These are phyloP conservation scores for Gorsachius goisagi DNA, from an alignment of 2,113 vertebrate species.

Conservation along the genomic window DNA sequence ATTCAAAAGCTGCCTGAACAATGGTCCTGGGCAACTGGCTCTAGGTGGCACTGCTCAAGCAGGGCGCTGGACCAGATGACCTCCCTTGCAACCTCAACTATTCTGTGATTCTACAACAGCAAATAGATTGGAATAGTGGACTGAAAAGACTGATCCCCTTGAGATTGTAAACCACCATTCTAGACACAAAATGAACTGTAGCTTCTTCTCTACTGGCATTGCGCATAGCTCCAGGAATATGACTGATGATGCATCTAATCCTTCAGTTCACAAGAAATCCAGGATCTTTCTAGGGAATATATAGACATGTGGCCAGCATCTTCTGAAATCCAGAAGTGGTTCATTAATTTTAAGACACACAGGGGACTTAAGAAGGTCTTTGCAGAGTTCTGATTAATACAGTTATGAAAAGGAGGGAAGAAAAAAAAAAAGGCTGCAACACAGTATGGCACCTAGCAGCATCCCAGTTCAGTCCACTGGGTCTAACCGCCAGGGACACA, in stretches of 20 bases:
- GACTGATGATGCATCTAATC: background rate
- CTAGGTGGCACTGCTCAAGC: background rate
- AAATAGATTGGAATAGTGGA: background rate
- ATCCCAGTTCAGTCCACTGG: background rate
- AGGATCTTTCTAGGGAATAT: background rate
- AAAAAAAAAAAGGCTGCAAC: background rate
- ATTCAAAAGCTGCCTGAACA: background rate
- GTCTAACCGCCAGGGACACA: background rate
- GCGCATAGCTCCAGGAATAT: background rate
- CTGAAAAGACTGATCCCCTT: background rate
- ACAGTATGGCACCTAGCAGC: background rate
- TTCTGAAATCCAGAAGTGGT: background rate
- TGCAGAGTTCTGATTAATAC: background rate
- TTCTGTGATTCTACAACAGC: background rate
- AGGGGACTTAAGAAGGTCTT: background rate
- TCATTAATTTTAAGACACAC: background rate
- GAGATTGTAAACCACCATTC: background rate
- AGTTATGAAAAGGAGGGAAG: background rate
- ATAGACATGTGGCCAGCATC: background rate
- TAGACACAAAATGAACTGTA: background rate
- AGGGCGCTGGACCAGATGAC: background rate
- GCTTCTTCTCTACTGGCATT: background rate
- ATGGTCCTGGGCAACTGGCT: background rate
- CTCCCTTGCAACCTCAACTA: background rate
- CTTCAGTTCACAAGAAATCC: background rate